These are phyloP conservation scores for Dioctria linearis DNA, from an alignment of 2,888 invertebrate genomes.

Conservation along the genomic window DNA sequence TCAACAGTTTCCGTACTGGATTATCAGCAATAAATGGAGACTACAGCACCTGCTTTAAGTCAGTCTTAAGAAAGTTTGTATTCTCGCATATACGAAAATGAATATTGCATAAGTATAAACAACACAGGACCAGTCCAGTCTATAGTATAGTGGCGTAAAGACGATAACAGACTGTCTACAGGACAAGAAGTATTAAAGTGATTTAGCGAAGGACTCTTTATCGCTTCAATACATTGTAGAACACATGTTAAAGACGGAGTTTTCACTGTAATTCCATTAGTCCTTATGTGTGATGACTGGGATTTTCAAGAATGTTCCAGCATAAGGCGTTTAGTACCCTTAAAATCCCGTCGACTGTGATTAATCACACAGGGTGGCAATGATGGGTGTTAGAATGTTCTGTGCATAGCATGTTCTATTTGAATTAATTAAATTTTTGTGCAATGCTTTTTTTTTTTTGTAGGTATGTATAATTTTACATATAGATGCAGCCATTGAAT, in stretches of 20 bases:
- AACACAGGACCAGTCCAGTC: slow-evolving; percentile 10
- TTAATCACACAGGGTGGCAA: slow-evolving; percentile 47
- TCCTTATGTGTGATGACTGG: slow-evolving; percentile 51
- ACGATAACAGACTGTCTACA: slow-evolving; percentile 42
- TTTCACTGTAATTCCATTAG: slow-evolving; percentile 51
- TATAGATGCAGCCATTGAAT: slow-evolving; percentile 31
- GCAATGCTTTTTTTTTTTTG: not conserved
- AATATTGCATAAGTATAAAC: slow-evolving; percentile 22
- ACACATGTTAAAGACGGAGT: slow-evolving; percentile 46
- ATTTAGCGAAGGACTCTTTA: slow-evolving; percentile 47
- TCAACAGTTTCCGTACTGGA: not conserved
- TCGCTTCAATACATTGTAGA: slow-evolving; percentile 18
- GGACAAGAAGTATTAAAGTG: slow-evolving; percentile 51
- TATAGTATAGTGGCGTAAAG: slow-evolving; percentile 17
- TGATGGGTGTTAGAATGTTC: slow-evolving; percentile 36
- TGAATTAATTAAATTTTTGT: slow-evolving; percentile 52
- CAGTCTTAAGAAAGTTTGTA: slow-evolving; percentile 12
- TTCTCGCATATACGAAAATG: slow-evolving; percentile 12
- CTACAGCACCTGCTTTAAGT: slow-evolving; percentile 8
- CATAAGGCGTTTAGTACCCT: slow-evolving; percentile 40
- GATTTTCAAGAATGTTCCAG: slow-evolving; percentile 51
- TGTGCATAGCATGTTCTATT: slow-evolving; percentile 22
- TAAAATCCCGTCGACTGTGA: slow-evolving; percentile 37
- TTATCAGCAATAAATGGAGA: slow-evolving; percentile 30
- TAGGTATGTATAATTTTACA: too few species aligned